Conservation (phyloP, 2,888 invertebrate species). For the Drosophila demipolita region DNA sequence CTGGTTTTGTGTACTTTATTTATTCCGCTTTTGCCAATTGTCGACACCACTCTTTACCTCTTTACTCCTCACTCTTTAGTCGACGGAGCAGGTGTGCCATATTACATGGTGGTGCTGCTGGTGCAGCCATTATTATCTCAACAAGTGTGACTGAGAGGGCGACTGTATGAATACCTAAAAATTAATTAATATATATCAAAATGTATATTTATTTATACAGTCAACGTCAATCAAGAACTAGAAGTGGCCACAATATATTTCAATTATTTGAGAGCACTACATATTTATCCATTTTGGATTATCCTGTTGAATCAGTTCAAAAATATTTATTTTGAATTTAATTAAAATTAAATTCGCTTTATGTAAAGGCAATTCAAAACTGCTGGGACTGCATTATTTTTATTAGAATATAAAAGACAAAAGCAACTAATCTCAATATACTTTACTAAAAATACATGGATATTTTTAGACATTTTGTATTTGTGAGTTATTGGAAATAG, state of each 20-base stretch:
- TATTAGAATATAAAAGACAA: not conserved
- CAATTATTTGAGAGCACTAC: not conserved
- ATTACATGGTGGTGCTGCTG: constrained; percentile 38
- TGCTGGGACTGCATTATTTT: too few species aligned
- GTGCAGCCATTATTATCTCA: constrained; percentile 30
- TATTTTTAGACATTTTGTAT: not conserved
- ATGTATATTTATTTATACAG: not conserved
- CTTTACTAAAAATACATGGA: not conserved
- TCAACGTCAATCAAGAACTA: not conserved
- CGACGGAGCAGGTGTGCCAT: constrained; percentile 44
- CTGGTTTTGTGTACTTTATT: constrained; percentile 46
- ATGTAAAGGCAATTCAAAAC: too few species aligned
- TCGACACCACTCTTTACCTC: constrained; percentile 19
- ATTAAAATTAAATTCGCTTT: not conserved
- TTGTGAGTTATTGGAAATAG: not conserved
- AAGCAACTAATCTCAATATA: not conserved
- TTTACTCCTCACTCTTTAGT: not conserved
- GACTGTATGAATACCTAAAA: constrained; percentile 4
- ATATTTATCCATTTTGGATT: not conserved
- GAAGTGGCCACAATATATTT: not conserved
- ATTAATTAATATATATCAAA: not conserved
- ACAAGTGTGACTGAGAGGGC: constrained; percentile 4
- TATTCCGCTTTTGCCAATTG: constrained; percentile 43
- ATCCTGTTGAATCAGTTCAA: not conserved
- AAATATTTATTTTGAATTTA: not conserved